These are phyloP conservation scores for Epinephelus malabaricus DNA, from an alignment of 2,797 vertebrate genomes.

Conservation along the genomic window DNA sequence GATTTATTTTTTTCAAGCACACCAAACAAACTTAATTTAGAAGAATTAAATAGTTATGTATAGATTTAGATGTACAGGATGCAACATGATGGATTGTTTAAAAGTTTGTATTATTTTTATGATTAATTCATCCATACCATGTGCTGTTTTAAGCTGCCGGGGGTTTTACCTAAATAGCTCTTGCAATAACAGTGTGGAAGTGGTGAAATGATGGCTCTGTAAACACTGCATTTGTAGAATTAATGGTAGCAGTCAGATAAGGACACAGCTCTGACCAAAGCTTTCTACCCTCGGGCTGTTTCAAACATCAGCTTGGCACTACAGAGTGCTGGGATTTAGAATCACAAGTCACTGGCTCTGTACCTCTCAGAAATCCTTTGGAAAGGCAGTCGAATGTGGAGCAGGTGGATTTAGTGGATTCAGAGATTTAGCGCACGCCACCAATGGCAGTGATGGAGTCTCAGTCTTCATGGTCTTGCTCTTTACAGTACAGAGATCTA, in stretches of 20 bases:
- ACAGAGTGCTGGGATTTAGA: constrained; percentile 50
- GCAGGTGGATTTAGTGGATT: constrained; percentile 60
- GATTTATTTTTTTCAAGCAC: neutral
- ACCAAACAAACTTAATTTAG: neutral
- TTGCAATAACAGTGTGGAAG: neutral
- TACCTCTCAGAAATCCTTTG: constrained; percentile 52
- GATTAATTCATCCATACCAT: neutral
- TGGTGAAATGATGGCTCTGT: neutral
- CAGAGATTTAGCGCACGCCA: constrained; percentile 39
- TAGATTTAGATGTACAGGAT: neutral
- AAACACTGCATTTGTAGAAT: constrained; percentile 21
- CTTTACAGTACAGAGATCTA: constrained; percentile 45
- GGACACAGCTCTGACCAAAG: constrained; percentile 25
- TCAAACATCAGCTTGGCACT: constrained; percentile 52
- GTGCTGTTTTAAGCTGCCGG: neutral
- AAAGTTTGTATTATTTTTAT: neutral
- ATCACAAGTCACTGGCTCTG: constrained; percentile 50
- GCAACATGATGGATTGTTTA: neutral
- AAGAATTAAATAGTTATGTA: neutral
- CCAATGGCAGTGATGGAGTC: constrained; percentile 53
- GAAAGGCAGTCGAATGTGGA: constrained; percentile 45
- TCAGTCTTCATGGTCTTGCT: constrained; percentile 37
- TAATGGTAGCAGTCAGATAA: constrained; percentile 32
- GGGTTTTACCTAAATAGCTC: neutral
- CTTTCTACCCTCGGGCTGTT: constrained; percentile 33